Conservation (phyloP, 2,888 invertebrate species). For the Camptogramma bilineatum region DNA sequence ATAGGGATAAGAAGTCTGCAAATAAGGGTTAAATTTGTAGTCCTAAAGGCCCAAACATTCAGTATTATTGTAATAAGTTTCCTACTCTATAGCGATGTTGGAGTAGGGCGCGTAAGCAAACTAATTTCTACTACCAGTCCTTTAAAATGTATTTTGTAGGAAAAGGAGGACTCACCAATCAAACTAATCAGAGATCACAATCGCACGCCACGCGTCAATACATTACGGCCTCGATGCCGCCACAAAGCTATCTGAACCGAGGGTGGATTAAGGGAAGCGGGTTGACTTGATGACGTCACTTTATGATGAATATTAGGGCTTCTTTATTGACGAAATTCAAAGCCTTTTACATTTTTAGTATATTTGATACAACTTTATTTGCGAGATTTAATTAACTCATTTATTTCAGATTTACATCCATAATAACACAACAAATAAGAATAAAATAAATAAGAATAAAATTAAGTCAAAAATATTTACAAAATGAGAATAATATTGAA, state of each 20-base stretch:
- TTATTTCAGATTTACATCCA: too few relatives aligned
- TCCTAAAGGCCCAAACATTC: background rate
- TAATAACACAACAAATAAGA: too few relatives aligned
- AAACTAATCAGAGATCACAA: constrained; percentile 9
- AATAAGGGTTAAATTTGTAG: background rate
- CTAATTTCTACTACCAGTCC: background rate
- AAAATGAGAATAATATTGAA: too few relatives aligned
- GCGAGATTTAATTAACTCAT: too few relatives aligned
- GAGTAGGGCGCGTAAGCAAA: background rate
- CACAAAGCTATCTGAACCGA: constrained; percentile 37
- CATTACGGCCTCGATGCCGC: constrained; percentile 33
- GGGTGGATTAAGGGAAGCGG: constrained; percentile 19
- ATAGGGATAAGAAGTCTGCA: background rate
- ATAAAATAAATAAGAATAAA: too few relatives aligned
- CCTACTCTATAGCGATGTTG: background rate
- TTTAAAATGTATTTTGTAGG: background rate
- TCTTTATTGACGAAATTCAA: constrained; percentile 1
- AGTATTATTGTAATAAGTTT: background rate
- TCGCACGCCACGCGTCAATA: constrained; percentile 30
- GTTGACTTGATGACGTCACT: constrained; percentile 25
- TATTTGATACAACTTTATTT: too few relatives aligned
- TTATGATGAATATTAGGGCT: constrained; percentile 13
- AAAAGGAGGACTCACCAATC: constrained; percentile 18
- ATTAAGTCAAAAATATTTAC: too few relatives aligned
- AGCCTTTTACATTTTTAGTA: background rate